phyloP scores from a whole-genome alignment of 2,888 invertebrate genomes.

The Conus canariensis region DNA sequence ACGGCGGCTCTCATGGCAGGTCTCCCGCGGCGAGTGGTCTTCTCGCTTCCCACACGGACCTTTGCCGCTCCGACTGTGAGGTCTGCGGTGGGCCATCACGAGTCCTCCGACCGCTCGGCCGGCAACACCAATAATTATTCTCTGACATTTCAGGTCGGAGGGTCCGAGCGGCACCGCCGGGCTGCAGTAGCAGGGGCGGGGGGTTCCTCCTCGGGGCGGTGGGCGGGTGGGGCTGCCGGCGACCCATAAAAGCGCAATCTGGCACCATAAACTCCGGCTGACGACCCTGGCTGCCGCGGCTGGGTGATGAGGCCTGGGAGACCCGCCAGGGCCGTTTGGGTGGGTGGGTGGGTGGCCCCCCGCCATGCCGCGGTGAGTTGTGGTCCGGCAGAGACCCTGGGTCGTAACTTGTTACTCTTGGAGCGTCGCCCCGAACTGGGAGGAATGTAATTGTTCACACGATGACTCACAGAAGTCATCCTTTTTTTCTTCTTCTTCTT shows the following conservation, averaged over 20 bases:
- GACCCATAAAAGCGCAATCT: conserved; percentile 25
- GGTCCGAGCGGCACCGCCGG: neutral
- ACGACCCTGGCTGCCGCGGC: neutral
- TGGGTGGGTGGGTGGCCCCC: neutral
- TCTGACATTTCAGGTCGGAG: neutral
- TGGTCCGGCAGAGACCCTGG: conserved; percentile 8
- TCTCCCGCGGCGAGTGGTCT: neutral
- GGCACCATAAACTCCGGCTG: conserved; percentile 16
- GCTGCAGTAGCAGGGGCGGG: neutral
- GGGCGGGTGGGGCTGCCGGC: neutral
- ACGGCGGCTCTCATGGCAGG: neutral
- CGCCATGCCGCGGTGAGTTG: neutral
- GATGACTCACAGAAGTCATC: neutral
- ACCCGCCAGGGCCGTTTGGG: neutral
- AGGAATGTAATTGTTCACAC: conserved; percentile 17
- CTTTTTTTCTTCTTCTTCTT: neutral
- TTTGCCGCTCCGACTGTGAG: neutral
- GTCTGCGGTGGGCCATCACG: no score
- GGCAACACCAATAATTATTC: neutral
- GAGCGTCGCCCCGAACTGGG: neutral
- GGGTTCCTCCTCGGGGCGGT: neutral
- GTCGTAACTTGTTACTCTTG: neutral
- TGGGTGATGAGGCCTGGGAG: neutral
- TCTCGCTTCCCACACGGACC: neutral
- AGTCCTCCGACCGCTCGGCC: no score